Evolutionary conservation across 1,140 invertebrate species (phyloP).

Genomic region (Adelges cooleyi): DNA sequence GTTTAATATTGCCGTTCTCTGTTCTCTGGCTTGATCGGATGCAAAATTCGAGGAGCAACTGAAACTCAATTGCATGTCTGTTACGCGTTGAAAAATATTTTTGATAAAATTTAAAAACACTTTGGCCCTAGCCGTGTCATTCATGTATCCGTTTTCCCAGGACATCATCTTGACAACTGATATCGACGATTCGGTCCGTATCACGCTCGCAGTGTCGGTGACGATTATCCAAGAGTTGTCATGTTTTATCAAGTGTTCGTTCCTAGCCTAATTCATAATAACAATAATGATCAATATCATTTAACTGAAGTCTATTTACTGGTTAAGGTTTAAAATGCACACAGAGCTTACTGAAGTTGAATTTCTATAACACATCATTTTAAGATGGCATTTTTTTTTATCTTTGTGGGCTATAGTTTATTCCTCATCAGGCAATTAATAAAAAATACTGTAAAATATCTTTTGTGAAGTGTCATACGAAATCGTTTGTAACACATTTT

Average conservation of each 20-base stretch:
- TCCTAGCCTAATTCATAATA: too few species aligned
- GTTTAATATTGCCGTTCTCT: not conserved
- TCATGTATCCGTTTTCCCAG: not conserved
- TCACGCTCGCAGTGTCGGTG: not conserved
- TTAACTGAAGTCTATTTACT: too few species aligned
- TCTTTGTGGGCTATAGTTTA: too few species aligned
- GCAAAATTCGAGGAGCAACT: not conserved
- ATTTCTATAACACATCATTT: too few species aligned
- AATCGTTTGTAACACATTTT: too few species aligned
- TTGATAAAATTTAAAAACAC: not conserved
- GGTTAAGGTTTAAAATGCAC: too few species aligned
- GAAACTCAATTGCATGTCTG: not conserved
- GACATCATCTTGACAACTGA: not conserved
- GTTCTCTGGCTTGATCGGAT: not conserved
- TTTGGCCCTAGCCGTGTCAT: not conserved
- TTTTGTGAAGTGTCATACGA: too few species aligned
- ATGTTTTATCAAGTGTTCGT: conserved; percentile 4
- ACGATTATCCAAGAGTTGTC: conserved; percentile 16
- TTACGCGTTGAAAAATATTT: not conserved
- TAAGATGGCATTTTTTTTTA: too few species aligned
- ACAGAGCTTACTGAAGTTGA: too few species aligned
- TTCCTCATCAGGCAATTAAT: too few species aligned
- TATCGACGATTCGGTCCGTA: not conserved
- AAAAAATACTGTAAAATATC: too few species aligned
- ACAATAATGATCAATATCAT: too few species aligned